Percentiles rank a stretch among this genome's conserved stretches.
Evolutionary conservation across 2,113 vertebrate genomes (phyloP).

Genomic region (Leptocoma aspasia): DNA sequence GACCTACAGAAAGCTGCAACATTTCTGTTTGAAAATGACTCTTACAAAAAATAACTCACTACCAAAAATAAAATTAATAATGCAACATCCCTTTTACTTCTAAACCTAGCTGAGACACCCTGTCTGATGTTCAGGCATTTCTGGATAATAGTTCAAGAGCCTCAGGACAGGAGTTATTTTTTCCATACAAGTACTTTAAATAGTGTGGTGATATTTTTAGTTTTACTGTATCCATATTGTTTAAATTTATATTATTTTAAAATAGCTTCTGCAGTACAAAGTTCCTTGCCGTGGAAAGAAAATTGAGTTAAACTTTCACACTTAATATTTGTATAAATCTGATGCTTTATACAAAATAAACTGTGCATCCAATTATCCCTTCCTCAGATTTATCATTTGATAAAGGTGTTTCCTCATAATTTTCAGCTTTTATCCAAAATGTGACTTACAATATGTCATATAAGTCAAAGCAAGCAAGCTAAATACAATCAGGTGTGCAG

Average conservation of each 20-base stretch:
- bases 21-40: not conserved
- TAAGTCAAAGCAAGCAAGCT: not conserved
- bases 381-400: not conserved
- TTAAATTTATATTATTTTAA: not conserved
- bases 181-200: not conserved
- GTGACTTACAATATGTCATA: not conserved
- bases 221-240: not conserved
- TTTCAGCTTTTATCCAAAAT: not conserved
- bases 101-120: not conserved
- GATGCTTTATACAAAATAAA: not conserved
- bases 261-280: not conserved
- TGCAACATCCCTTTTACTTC: not conserved
- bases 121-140: not conserved
- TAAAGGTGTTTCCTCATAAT: not conserved
- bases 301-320: not conserved
- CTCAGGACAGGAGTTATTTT: not conserved
- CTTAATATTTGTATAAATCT: not conserved
- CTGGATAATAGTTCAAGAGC: not conserved
- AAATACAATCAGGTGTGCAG: not conserved
- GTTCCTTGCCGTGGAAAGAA: not conserved
- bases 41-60: not conserved
- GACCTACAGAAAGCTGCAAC: not conserved
- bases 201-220: not conserved
- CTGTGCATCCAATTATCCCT: not conserved
- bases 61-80: not conserved